Evolutionary conservation across 2,888 invertebrate species (phyloP), one percentile per base, ranked within the genome.

Genomic region (Helleia helle): DNA sequence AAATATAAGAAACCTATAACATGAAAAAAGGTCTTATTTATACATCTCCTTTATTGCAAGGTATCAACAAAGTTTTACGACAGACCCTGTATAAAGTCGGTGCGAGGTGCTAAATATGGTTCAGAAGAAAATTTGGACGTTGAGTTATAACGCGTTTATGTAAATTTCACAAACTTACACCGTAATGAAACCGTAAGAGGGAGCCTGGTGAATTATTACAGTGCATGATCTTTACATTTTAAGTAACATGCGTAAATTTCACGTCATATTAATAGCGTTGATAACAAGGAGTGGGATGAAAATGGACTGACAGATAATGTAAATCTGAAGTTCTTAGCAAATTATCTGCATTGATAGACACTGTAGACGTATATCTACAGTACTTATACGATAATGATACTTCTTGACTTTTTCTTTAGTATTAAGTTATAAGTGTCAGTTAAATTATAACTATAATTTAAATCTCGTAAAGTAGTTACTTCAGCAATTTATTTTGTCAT

Each of bases 131-230:
- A 62, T 65, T 63, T 60, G 51, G 49, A 57, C 51, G 56, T 56
- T 27, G 58, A 62, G 58, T 64, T 64, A 66, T 75, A 75, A 71
- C 62, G 57, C 63, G 58, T 67, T 75, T 74, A 75, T 74, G 71
- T 63, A 72, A 59, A 73, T 71, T 71, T 63, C 60, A 67, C 71
- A 68, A 69, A 74, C 71, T 75, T 59, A 58, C 59, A 53, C 57
- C 56, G 55, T 71, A 71, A 74, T 74, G 74, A 74, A 74, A 73
- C 64, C 59, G 56, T 62, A 62, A 72, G 70, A 61, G 63, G 59
- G 62, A 56, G 55, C 52, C 54, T 59, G 55, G 65, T 61, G 72
- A 69, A 68, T 73, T 68, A 72, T 71, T 63, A 64, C 65, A 59
- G 52, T 59, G 58, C 63, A 65, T 61, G 57, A 65, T 53, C 53